These are phyloP conservation scores for Dicaeum eximium DNA, from an alignment of 2,113 vertebrate genomes.

Conservation along the genomic window DNA sequence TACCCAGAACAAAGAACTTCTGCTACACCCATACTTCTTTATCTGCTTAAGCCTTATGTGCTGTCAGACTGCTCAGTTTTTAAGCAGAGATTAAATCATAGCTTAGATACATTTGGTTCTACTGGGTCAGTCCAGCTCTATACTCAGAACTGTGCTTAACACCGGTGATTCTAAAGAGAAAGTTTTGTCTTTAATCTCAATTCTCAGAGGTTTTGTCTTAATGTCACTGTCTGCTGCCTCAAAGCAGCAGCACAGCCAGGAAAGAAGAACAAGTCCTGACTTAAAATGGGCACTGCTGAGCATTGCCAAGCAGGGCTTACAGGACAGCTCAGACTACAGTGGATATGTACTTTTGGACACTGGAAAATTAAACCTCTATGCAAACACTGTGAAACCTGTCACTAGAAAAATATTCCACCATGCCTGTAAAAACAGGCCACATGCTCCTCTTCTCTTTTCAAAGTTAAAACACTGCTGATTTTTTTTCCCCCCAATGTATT, in stretches of 20 bases:
- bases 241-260: background rate
- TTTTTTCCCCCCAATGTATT: slow-evolving; percentile 64
- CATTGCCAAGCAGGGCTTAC: background rate
- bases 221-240: background rate
- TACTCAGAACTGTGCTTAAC: background rate
- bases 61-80: background rate
- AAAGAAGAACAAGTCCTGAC: background rate
- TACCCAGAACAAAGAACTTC: background rate
- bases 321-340: background rate
- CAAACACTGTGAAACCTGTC: background rate
- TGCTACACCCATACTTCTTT: background rate
- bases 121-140: background rate
- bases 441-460: slow-evolving; percentile 31
- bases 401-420: background rate
- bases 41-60: background rate
- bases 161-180: background rate
- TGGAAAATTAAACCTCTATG: background rate
- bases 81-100: background rate
- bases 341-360: background rate
- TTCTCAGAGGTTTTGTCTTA: background rate
- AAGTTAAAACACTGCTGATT: slow-evolving; percentile 28
- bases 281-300: background rate
- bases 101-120: background rate
- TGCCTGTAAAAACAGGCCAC: background rate
- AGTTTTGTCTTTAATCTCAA: background rate